These are phyloP conservation scores for Yoshiicerus persimilis DNA, from an alignment of 1,140 invertebrate genomes.

Conservation along the genomic window DNA sequence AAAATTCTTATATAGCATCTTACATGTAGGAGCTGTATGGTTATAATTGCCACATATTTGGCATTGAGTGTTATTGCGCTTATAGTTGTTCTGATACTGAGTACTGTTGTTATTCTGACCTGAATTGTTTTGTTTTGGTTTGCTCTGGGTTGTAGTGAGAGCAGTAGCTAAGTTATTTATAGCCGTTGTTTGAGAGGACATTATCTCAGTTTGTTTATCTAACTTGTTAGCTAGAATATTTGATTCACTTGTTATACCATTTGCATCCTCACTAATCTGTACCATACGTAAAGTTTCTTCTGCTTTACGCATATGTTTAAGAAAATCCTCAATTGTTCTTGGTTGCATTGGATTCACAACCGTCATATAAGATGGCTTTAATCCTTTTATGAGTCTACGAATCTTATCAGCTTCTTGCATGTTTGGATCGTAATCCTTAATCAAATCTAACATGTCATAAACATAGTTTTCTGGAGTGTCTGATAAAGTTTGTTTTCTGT, in stretches of 20 bases:
- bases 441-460: not conserved
- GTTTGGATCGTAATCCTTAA: not conserved
- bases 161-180: no score
- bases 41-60: not conserved
- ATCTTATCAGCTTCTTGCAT: not conserved
- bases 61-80: not conserved
- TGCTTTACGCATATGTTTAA: not conserved
- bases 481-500: not conserved
- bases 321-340: not conserved
- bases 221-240: not conserved
- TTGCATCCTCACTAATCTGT: not conserved
- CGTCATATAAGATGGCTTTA: not conserved
- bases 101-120: not conserved
- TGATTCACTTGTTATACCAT: not conserved
- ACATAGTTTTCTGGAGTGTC: not conserved
- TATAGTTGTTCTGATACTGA: not conserved
- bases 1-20: no score
- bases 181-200: not conserved
- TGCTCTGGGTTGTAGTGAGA: no score
- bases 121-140: no score
- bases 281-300: not conserved
- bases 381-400: not conserved
- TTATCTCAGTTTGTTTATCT: not conserved
- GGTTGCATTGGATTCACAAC: not conserved
- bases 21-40: no score